Conservation (phyloP, 2,888 invertebrate species). For the Cryptocephalus moraei region DNA sequence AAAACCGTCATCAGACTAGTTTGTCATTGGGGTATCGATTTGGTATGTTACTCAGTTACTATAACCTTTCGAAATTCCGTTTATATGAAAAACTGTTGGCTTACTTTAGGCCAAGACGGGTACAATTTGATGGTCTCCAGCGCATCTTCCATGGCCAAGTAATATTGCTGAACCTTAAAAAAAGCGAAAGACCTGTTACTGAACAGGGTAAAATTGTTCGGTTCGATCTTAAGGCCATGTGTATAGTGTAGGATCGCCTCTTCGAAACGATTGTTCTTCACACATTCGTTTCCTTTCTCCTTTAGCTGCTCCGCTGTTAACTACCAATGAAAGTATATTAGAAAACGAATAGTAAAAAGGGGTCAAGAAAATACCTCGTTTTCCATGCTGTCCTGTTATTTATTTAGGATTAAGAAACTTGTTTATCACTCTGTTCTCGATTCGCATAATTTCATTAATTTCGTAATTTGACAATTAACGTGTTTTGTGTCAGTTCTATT, state of each 20-base stretch:
- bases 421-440: too few relatives aligned
- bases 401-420: too few relatives aligned
- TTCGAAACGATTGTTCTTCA: conserved; percentile 59
- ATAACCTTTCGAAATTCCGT: too few relatives aligned
- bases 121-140: conserved; percentile 61
- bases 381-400: too few relatives aligned
- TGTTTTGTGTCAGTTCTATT: too few relatives aligned
- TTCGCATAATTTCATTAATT: too few relatives aligned
- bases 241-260: conserved; percentile 74
- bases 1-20: too few relatives aligned
- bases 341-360: too few relatives aligned
- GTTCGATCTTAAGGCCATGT: conserved; percentile 64
- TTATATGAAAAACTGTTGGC: neutral
- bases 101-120: conserved; percentile 71
- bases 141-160: conserved; percentile 68
- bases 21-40: too few relatives aligned
- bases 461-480: too few relatives aligned
- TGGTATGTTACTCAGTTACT: too few relatives aligned
- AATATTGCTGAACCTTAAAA: conserved; percentile 66
- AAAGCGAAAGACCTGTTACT: conserved; percentile 76
- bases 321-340: neutral
- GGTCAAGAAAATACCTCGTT: too few relatives aligned
- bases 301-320: conserved; percentile 49
- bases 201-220: conserved; percentile 58
- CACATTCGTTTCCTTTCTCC: conserved; percentile 65